Conservation (phyloP, 2,888 invertebrate species). For the Himalopsyche tibetana region DNA sequence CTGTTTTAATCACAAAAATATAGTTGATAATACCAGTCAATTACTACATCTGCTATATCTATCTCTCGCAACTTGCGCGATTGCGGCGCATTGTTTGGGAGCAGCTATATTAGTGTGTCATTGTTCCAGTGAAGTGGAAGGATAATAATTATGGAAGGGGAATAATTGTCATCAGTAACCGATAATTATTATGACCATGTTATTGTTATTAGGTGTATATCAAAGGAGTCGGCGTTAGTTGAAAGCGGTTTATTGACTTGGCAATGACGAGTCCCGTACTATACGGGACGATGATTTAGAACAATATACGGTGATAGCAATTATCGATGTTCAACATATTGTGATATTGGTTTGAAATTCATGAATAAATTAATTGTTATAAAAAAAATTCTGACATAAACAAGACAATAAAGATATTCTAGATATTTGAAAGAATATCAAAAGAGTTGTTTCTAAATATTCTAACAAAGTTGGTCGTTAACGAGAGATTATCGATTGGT, state of each 20-base stretch:
- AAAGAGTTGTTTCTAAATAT: no score
- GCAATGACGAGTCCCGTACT: background rate
- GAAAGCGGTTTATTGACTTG: background rate
- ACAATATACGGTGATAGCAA: background rate
- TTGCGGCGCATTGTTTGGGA: no score
- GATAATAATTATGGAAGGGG: background rate
- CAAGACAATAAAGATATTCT: no score
- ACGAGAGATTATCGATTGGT: no score
- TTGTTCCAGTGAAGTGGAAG: constrained; percentile 17
- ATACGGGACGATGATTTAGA: background rate
- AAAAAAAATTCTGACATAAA: no score
- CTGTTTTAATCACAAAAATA: no score
- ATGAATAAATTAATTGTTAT: no score
- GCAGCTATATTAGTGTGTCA: background rate
- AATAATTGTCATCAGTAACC: background rate
- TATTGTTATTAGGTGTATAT: background rate
- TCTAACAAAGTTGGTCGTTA: no score
- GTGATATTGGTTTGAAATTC: background rate
- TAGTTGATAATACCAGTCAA: no score
- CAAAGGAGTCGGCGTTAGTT: background rate
- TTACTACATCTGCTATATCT: no score
- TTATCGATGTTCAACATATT: background rate
- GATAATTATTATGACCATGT: constrained; percentile 3
- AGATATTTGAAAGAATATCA: no score
- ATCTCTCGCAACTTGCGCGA: no score